Evolutionary conservation across 1,140 invertebrate genomes (phyloP), one percentile per base, ranked within the genome.

Genomic region (Hycleus phaleratus): DNA sequence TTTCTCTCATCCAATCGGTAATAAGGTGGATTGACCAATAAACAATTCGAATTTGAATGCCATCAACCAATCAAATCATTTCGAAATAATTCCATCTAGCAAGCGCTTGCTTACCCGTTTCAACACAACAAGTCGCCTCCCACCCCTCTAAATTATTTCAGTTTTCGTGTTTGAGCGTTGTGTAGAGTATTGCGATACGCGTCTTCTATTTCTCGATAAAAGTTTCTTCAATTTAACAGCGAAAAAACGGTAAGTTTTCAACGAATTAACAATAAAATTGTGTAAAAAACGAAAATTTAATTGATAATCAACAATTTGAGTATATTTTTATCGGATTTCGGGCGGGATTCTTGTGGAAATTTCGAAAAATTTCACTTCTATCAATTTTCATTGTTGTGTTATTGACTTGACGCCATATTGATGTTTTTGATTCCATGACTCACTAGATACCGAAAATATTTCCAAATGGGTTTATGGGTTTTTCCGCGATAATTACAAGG

Each of bases 331-430:
- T 7, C 3, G 25, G 6, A 2, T 32, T 38, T 38, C 1, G 3
- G 2, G 18, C 4, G 3, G n/a, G 9, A 32, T 32, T 26, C 8
- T 9, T 4, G 26, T 25, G 4, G 24, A 45, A 53, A 53, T 38
- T 9, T 10, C 3, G 2, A 10, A 45, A 45, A 46, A 53, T 53
- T 53, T 53, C 51, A 25, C 51, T 46, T 42, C 25, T 32, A 32
- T 32, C 24, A 26, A 45, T 53, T 53, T 53, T 46, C 51, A 53
- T 53, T 53, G 51, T 53, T 53, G 11, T 53, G 51, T 45, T 45
- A 24, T 43, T 9, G n/a, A 45, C 42, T 25, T 7, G 18, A 26
- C 42, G 51, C 51, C 51, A 53, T 53, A 45, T 53, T 53, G 51
- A 46, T 53, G 42, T 53, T 26, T 53, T 46, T 7, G 51, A 32